phyloP scores from a whole-genome alignment of 2,113 vertebrate species.

The Bos javanicus region DNA sequence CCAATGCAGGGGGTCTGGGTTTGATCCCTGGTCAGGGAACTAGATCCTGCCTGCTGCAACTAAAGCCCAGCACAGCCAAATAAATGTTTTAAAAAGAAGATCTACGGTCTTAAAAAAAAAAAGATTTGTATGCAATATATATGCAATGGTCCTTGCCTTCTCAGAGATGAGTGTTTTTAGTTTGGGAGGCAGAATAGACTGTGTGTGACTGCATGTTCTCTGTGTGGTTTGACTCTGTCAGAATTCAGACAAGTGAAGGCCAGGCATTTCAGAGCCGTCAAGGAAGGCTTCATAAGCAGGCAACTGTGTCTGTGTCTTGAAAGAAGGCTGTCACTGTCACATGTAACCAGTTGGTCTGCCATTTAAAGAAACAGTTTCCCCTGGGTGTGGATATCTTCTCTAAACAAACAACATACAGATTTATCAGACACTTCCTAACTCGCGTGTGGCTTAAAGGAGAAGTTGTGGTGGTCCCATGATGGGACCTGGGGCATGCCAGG shows the following conservation, averaged over 20 bases:
- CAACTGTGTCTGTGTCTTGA: not conserved
- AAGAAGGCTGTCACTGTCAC: not conserved
- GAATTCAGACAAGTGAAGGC: not conserved
- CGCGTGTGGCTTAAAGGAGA: not conserved
- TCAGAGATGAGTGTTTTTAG: not conserved
- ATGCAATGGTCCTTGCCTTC: not conserved
- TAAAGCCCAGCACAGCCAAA: not conserved
- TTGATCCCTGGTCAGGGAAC: not conserved
- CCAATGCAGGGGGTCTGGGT: not conserved
- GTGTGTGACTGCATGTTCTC: not conserved
- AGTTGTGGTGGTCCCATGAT: not conserved
- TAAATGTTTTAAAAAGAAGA: not conserved
- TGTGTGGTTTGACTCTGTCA: not conserved
- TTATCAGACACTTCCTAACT: not conserved
- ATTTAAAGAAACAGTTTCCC: not conserved
- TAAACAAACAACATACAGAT: not conserved
- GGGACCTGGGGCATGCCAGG: not conserved
- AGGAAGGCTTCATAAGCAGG: not conserved
- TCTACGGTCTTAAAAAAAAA: not conserved
- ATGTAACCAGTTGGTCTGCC: not conserved
- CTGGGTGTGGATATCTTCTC: not conserved
- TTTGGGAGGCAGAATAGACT: not conserved
- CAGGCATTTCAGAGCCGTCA: not conserved
- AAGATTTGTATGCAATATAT: not conserved
- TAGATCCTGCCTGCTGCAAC: not conserved